phyloP scores from a whole-genome alignment of 2,797 vertebrate species.

The Myioborus melanocephalus region DNA sequence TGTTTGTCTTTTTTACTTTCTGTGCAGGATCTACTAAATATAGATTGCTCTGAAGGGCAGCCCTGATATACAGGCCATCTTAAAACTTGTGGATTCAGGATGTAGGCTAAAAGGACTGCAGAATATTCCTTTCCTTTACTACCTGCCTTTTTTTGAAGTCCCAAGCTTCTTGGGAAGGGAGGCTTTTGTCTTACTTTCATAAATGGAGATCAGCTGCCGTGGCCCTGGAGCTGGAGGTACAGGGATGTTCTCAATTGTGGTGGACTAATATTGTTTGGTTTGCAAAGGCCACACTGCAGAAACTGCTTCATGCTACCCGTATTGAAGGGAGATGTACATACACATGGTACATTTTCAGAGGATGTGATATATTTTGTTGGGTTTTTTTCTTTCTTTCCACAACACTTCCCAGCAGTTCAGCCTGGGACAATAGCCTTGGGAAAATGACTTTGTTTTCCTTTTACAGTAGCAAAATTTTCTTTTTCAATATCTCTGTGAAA shows the following conservation, averaged over 20 bases:
- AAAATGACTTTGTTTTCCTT: not conserved
- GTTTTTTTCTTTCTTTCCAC: not conserved
- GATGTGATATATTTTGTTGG: not conserved
- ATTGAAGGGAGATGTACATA: not conserved
- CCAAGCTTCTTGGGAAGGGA: not conserved
- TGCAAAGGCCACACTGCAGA: not conserved
- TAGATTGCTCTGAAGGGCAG: not conserved
- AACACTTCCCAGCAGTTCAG: fast-evolving
- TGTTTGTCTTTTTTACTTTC: not conserved
- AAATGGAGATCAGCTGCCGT: not conserved
- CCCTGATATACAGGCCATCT: not conserved
- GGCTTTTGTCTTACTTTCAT: not conserved
- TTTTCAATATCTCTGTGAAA: not conserved
- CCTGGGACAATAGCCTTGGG: not conserved
- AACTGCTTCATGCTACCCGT: not conserved
- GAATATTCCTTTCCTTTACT: not conserved
- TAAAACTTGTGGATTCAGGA: not conserved
- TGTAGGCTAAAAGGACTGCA: not conserved
- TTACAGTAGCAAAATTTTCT: not conserved
- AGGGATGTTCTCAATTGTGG: not conserved
- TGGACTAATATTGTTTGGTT: not conserved
- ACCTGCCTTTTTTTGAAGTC: not conserved
- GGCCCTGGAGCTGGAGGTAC: not conserved
- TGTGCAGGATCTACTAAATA: not conserved
- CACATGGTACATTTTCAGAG: not conserved